Base-by-base conservation (phyloP, 2,797 vertebrate genomes). In the Monodelphis domestica region DNA sequence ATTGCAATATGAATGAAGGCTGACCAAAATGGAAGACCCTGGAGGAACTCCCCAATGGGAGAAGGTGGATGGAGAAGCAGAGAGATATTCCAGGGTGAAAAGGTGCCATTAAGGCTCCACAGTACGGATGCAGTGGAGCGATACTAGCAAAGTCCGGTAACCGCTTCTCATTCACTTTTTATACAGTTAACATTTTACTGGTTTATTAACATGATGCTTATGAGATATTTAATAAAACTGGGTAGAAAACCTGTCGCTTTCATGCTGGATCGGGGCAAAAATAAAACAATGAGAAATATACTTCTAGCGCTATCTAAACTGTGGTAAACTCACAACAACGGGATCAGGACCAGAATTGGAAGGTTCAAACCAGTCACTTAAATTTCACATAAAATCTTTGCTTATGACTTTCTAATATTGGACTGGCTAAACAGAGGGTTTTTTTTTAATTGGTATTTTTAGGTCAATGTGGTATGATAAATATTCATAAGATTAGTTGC, bases 221-320 rank as follows among this genome's bases (percentile, higher is more conserved):
- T 45, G 21, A 78, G 38, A 15, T 78, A 78, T 78, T 45, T 21
- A 78, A 78, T 38, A 78, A 45, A 21, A 24, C 3, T 26, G 26
- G 78, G 70, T 11, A 78, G 38, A 78, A 45, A 78, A 21, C 70
- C 38, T 26, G 9, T 56, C 56, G 53, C 2, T 38, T 28, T 90
- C 5, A 12, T 53, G n/a, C 92, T 87, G 59, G 15, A 91, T 92
- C 6, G 70, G 45, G 94, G 30, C 4, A 63, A 92, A 94, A 90
- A 70, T 33, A 89, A 89, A 93, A 84, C 54, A 57, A 55, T 84
- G 45, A 56, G 21, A 5, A 93, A 89, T 50, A 12, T 28, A 89
- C 11, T 94, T 90, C 38, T 26, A 70, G 54, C 88, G 94, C 54
- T 14, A 96, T 94, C 38, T 91, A 15, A 87, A 89, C 91, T 88